Evolutionary conservation across 2,797 vertebrate genomes (phyloP).

Genomic region (Myotis planiceps): DNA sequence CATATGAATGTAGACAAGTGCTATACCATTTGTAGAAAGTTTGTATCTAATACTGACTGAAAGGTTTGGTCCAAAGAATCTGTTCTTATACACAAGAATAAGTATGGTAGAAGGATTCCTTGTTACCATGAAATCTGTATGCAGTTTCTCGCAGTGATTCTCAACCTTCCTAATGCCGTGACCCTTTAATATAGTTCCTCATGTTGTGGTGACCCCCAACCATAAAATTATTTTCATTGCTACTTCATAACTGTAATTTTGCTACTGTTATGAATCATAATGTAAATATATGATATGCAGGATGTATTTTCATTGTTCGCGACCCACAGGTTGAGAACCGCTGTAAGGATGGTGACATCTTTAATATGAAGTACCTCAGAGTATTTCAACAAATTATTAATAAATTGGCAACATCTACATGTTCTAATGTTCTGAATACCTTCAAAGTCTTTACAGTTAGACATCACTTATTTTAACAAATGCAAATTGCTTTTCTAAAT

Average conservation of each 20-base stretch:
- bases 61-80: slow-evolving; percentile 21
- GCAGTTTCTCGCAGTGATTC: background rate
- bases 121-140: slow-evolving; percentile 25
- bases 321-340: no score
- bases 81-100: background rate
- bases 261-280: no score
- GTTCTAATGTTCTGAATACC: slow-evolving; percentile 5
- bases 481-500: slow-evolving; percentile 1
- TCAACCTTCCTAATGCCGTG: no score
- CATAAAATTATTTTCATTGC: no score
- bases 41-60: slow-evolving; percentile 37
- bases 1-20: slow-evolving; percentile 15
- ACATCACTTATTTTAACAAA: slow-evolving; percentile 18
- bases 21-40: background rate
- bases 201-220: no score
- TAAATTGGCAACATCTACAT: background rate
- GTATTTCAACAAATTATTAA: background rate
- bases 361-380: slow-evolving; percentile 13
- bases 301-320: no score
- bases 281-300: no score
- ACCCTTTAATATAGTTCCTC: no score
- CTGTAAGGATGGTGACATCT: background rate
- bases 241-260: no score
- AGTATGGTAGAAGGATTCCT: background rate
- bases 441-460: background rate